phyloP scores from a whole-genome alignment of 2,888 invertebrate genomes.

The Dicyrtomina minuta region DNA sequence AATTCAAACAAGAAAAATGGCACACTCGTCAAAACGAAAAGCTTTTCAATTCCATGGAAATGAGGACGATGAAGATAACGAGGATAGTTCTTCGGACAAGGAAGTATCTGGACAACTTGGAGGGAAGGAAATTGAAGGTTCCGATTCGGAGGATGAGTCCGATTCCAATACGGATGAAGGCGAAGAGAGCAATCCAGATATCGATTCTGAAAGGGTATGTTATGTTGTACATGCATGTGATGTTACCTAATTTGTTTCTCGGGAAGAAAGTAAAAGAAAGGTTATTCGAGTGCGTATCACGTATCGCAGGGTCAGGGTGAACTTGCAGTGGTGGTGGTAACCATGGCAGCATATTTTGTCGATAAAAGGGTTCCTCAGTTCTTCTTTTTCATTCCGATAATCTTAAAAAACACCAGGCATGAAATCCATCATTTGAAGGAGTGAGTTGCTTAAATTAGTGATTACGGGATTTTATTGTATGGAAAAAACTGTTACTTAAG shows the following conservation, averaged over 20 bases:
- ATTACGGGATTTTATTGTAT: no score
- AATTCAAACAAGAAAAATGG: background rate
- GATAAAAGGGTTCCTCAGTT: background rate
- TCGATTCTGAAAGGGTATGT: slow-evolving; percentile 29
- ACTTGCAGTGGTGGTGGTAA: no score
- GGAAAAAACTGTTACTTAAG: no score
- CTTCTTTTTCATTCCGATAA: no score
- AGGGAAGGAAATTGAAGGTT: no score
- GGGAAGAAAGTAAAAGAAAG: background rate
- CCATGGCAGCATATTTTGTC: background rate
- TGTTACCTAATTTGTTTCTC: no score
- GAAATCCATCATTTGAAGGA: no score
- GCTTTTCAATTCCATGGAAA: background rate
- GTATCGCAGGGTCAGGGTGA: background rate
- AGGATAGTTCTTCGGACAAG: background rate
- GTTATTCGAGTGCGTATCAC: background rate
- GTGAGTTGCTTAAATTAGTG: no score
- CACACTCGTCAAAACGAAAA: background rate
- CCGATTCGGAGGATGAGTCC: background rate
- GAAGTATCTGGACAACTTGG: background rate
- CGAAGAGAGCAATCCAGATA: slow-evolving; percentile 10
- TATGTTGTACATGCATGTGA: background rate
- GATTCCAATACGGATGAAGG: no score
- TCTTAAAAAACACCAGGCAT: slow-evolving; percentile 8
- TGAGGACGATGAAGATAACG: slow-evolving; percentile 18